A percentile compares a stretch with the other conserved stretches of the same genome.
phyloP scores from a whole-genome alignment of 1,140 invertebrate species.

The Drosophila nigrodunni region DNA sequence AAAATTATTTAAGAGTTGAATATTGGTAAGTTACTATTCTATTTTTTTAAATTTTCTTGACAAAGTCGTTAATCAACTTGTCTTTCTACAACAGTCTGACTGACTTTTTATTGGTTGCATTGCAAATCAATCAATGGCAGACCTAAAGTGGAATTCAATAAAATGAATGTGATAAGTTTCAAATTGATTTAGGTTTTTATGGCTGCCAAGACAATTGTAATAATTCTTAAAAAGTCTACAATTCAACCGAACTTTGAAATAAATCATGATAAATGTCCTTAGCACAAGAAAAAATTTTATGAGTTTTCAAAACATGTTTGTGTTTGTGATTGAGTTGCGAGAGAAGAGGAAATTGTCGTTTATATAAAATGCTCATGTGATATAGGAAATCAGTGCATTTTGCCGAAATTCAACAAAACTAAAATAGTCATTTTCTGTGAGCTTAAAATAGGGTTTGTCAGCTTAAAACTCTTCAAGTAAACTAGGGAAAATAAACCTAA shows the following conservation, averaged over 20 bases:
- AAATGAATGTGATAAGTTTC: slow-evolving; percentile 32
- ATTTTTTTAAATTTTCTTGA: background rate
- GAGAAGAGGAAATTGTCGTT: too few relatives aligned
- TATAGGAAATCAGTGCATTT: too few relatives aligned
- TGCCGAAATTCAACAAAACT: too few relatives aligned
- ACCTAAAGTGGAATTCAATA: slow-evolving; percentile 2
- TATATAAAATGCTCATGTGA: too few relatives aligned
- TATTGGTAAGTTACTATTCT: background rate
- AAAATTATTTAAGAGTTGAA: background rate
- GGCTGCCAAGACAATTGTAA: slow-evolving; percentile 3
- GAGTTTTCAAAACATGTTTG: too few relatives aligned
- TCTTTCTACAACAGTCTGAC: slow-evolving; percentile 9
- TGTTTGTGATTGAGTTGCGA: too few relatives aligned
- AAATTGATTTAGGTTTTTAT: slow-evolving; percentile 32
- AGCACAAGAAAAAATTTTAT: too few relatives aligned
- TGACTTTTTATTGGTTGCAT: slow-evolving; percentile 28
- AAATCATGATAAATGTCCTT: slow-evolving; percentile 40
- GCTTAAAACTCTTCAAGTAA: too few relatives aligned
- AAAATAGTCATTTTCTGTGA: too few relatives aligned
- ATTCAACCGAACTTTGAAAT: slow-evolving; percentile 18
- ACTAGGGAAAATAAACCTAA: too few relatives aligned
- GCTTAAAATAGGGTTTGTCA: too few relatives aligned
- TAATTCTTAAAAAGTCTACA: slow-evolving; percentile 6
- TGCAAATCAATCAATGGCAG: slow-evolving; percentile 44
- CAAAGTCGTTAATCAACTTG: slow-evolving; percentile 32